These are phyloP conservation scores for Achroia grisella DNA, from an alignment of 1,140 invertebrate genomes.

Conservation along the genomic window DNA sequence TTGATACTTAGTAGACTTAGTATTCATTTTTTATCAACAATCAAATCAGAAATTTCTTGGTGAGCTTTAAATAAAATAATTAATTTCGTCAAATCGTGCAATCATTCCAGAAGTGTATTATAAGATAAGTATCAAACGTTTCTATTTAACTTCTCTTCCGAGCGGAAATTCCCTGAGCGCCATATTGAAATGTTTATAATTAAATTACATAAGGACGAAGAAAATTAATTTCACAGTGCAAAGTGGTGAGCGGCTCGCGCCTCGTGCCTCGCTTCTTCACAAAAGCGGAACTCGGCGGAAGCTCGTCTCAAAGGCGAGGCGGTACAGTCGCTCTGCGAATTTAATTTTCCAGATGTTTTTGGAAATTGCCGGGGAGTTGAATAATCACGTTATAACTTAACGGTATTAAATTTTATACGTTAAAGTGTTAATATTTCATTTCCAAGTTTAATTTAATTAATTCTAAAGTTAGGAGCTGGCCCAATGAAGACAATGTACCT, in stretches of 20 bases:
- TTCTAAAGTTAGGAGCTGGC: conserved; percentile 51
- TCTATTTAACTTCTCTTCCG: conserved; percentile 67
- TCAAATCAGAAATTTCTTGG: too few species aligned
- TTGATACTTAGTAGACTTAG: too few species aligned
- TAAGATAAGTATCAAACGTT: conserved; percentile 72
- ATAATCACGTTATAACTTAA: conserved; percentile 73
- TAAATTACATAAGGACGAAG: conserved; percentile 74
- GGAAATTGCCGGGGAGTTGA: conserved; percentile 66
- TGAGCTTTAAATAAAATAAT: conserved; percentile 38
- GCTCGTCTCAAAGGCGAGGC: conserved; percentile 23
- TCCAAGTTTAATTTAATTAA: conserved; percentile 75
- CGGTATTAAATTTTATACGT: conserved; percentile 74
- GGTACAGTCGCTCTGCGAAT: conserved; percentile 50
- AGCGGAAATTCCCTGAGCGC: conserved; percentile 65
- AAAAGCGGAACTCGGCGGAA: conserved; percentile 58
- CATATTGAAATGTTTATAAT: conserved; percentile 74
- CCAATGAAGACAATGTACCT: conserved; percentile 23
- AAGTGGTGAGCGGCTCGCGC: conserved; percentile 50
- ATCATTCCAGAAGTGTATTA: conserved; percentile 67
- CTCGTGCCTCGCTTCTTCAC: conserved; percentile 29
- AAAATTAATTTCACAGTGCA: conserved; percentile 71
- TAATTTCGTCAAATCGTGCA: conserved; percentile 55
- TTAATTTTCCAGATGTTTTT: conserved; percentile 70
- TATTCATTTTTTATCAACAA: too few species aligned
- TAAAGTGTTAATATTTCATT: conserved; percentile 75